Conservation (phyloP, 2,888 invertebrate genomes). For the Lithophane ornitopus region DNA sequence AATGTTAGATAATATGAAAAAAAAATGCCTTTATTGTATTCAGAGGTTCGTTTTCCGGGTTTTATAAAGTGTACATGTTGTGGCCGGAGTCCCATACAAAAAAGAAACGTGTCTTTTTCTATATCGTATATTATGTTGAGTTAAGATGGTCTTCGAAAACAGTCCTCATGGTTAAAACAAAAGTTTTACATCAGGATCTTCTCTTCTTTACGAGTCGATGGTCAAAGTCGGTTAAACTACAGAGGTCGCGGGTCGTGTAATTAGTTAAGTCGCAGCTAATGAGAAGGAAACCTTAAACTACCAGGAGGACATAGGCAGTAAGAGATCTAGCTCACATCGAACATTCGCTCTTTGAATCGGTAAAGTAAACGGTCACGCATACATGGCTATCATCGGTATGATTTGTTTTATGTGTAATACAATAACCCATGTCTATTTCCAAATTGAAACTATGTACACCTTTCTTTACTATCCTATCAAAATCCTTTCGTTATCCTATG, state of each 20-base stretch:
- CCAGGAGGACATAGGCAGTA: background rate
- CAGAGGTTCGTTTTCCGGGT: too few relatives aligned
- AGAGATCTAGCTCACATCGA: background rate
- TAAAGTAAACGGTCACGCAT: constrained; percentile 9
- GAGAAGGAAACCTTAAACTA: constrained; percentile 1
- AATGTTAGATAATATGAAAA: too few relatives aligned
- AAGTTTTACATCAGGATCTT: background rate
- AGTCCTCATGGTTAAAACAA: background rate
- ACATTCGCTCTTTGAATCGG: background rate
- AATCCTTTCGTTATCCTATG: background rate
- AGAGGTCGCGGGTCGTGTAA: background rate
- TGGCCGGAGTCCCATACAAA: too few relatives aligned
- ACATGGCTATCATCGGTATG: constrained; percentile 36
- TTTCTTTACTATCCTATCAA: background rate
- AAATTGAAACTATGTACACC: constrained; percentile 6
- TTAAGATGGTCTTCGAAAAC: background rate
- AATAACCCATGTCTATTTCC: constrained; percentile 34
- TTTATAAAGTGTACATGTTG: too few relatives aligned
- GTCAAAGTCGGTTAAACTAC: background rate
- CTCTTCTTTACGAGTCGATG: background rate
- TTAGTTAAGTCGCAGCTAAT: background rate
- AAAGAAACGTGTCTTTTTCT: too few relatives aligned
- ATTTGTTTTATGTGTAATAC: constrained; percentile 20
- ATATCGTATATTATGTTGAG: too few relatives aligned
- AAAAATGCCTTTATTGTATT: too few relatives aligned